Base-by-base conservation (phyloP, 2,888 invertebrate species). In the Eucera pruinosa region DNA sequence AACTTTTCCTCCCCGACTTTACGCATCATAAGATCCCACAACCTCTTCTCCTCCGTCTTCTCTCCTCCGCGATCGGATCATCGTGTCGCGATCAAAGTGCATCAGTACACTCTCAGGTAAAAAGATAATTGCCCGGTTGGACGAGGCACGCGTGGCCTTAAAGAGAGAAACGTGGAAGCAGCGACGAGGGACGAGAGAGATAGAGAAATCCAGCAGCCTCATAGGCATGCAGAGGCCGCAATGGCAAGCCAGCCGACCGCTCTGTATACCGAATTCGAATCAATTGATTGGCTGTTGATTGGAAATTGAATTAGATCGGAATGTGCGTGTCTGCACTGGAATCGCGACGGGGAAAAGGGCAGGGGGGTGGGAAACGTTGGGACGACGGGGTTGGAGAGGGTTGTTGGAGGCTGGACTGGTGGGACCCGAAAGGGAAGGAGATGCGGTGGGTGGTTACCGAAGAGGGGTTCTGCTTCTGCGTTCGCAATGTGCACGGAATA, bases 241-340 rank as follows among this genome's bases (percentile, higher is more conserved):
- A 86, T 82, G 83, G 81, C 71, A 84, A 78, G 81, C 70, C 82
- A 72, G 75, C 76, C 85, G 86, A 81, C 84, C 86, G 83, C 81
- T 85, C 83, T 89, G 90, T 92, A 93, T 92, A 93, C 93, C 89
- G 92, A 93, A 93, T 93, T 92, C 93, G 92, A 93, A 93, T 93
- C 93, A 93, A 93, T 93, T 93, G 93, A 93, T 93, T 93, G 93
- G 93, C 93, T 93, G 93, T 93, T 93, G 93, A 93, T 93, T 93
- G 93, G 92, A 93, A 93, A 93, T 93, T 93, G 93, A 93, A 93
- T 93, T 93, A 93, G 92, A 92, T 90, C 90, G 92, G 93, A 93
- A 93, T 93, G 93, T 92, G 92, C 93, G 92, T 91, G 90, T 92
- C 92, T 91, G 90, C 88, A 91, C 15, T 27, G 60, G 50, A 18